Conservation (phyloP, 2,797 vertebrate species). For the Nothura maculosa region DNA sequence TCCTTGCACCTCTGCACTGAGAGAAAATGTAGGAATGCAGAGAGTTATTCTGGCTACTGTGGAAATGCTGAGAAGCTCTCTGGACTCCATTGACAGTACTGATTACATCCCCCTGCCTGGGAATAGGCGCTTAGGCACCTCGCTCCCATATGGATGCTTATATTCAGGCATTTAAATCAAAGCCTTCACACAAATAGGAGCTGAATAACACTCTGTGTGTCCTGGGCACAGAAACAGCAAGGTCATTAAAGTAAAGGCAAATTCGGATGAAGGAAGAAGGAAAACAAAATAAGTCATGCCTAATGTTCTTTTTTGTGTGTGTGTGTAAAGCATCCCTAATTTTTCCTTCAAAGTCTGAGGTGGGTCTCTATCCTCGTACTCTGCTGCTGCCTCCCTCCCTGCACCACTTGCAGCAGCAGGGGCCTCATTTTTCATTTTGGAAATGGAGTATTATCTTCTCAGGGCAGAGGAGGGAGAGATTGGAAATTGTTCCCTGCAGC, state of each 20-base stretch:
- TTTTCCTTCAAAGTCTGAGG: neutral
- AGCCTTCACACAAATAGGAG: neutral
- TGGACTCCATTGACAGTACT: accelerated
- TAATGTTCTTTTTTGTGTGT: neutral
- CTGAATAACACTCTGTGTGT: accelerated
- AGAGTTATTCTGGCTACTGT: neutral
- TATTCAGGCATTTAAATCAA: neutral
- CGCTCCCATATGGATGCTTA: accelerated
- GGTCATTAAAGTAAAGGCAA: neutral
- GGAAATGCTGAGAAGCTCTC: neutral
- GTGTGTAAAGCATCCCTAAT: neutral
- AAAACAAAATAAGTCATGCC: neutral
- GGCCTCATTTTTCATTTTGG: neutral
- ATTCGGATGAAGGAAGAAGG: neutral
- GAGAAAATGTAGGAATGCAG: neutral
- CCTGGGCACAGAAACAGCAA: neutral
- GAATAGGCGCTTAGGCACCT: neutral
- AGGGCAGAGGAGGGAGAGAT: neutral
- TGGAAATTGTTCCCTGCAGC: constrained; percentile 31
- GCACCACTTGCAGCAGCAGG: accelerated
- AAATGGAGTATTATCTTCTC: neutral
- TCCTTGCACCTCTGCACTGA: neutral
- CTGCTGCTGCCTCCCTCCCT: neutral
- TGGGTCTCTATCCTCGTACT: neutral
- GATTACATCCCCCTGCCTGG: accelerated